phyloP scores from a whole-genome alignment of 2,113 vertebrate genomes.

The Castor canadensis region DNA sequence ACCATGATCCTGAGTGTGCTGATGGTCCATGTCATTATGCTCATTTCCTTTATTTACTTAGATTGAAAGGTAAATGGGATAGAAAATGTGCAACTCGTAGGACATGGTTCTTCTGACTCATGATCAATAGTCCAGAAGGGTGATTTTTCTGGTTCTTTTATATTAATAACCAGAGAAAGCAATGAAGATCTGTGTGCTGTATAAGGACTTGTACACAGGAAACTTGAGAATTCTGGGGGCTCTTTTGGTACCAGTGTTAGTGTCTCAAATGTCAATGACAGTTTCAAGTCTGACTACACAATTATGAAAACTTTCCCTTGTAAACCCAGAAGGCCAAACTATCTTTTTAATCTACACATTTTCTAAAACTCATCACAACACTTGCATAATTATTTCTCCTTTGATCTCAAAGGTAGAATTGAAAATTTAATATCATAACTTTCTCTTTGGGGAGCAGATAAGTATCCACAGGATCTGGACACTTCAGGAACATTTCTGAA shows the following conservation, averaged over 20 bases:
- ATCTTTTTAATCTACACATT: neutral
- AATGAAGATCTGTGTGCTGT: neutral
- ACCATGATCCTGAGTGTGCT: neutral
- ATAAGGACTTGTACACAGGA: neutral
- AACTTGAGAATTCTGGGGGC: neutral
- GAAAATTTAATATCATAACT: neutral
- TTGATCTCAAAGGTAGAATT: neutral
- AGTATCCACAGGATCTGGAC: neutral
- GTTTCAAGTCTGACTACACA: neutral
- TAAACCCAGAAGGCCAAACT: neutral
- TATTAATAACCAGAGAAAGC: neutral
- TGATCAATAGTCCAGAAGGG: neutral
- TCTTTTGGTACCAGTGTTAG: neutral
- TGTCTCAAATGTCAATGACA: neutral
- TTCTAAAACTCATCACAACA: too few relatives aligned
- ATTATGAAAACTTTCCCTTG: neutral
- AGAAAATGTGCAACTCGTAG: neutral
- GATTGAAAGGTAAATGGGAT: neutral
- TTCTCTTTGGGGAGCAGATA: neutral
- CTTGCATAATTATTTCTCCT: neutral
- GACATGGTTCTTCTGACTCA: neutral
- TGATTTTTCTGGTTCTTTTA: neutral
- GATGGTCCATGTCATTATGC: neutral
- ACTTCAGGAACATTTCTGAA: too few relatives aligned
- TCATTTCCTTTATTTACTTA: neutral